A percentile compares a stretch with the other conserved stretches of the same genome.
phyloP scores from a whole-genome alignment of 2,888 invertebrate species.

The Heterodera filipjevi region DNA sequence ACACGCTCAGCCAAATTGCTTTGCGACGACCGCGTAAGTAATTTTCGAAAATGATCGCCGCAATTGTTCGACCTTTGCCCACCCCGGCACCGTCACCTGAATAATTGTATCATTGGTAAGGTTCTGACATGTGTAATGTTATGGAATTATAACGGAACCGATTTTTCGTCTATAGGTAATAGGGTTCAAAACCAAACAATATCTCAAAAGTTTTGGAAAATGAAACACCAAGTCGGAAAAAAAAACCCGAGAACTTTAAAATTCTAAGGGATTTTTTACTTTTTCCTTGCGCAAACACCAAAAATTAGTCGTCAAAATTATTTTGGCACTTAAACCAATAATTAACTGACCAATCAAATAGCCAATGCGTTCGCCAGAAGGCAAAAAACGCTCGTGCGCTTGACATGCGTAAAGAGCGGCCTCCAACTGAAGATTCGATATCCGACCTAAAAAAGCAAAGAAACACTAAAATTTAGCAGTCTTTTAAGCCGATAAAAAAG shows the following conservation, averaged over 20 bases:
- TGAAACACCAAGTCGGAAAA: too few species aligned
- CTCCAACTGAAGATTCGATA: conserved; percentile 95
- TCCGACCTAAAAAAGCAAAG: conserved; percentile 71
- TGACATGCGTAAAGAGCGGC: conserved; percentile 96
- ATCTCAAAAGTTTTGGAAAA: too few species aligned
- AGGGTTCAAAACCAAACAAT: too few species aligned
- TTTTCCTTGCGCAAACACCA: too few species aligned
- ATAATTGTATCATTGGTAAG: not conserved
- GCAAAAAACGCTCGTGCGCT: conserved; percentile 84
- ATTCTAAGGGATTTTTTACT: too few species aligned
- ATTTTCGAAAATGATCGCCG: conserved; percentile 96
- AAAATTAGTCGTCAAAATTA: too few species aligned
- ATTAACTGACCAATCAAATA: conserved; percentile 80
- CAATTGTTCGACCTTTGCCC: conserved; percentile 95
- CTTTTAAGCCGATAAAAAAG: too few species aligned
- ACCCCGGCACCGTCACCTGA: conserved; percentile 95
- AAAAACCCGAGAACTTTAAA: too few species aligned
- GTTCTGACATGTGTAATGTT: too few species aligned
- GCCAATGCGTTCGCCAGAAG: conserved; percentile 79
- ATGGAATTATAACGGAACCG: too few species aligned
- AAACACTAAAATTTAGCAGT: conserved; percentile 57
- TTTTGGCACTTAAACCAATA: too few species aligned
- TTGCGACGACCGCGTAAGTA: conserved; percentile 88
- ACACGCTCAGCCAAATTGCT: conserved; percentile 87
- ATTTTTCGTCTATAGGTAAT: too few species aligned